Evolutionary conservation across 2,797 vertebrate species (phyloP).

Genomic region (Schizopygopsis pylzovi): DNA sequence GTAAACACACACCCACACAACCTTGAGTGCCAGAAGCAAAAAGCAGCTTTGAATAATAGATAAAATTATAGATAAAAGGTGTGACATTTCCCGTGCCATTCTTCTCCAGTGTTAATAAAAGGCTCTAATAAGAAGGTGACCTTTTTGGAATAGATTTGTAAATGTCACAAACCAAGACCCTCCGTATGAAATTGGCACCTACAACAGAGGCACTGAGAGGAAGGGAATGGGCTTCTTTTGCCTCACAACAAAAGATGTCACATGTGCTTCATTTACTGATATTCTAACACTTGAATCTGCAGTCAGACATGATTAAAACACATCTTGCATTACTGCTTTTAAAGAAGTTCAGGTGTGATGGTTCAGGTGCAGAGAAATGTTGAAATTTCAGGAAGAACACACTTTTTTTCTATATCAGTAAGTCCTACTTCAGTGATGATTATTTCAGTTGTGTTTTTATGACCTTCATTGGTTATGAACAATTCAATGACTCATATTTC

Average conservation of each 20-base stretch:
- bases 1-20: not conserved
- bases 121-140: conserved; percentile 80
- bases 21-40: conserved; percentile 55
- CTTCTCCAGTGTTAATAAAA: conserved; percentile 81
- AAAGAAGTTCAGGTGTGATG: not conserved
- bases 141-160: conserved; percentile 88
- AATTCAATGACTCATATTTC: not conserved
- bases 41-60: conserved; percentile 64
- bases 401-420: not conserved
- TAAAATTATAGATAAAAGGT: conserved; percentile 76
- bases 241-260: conserved; percentile 17
- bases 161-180: conserved; percentile 83
- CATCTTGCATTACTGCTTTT: not conserved
- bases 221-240: conserved; percentile 11
- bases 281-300: conserved; percentile 11
- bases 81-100: conserved; percentile 81
- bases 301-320: conserved; percentile 14
- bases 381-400: not conserved
- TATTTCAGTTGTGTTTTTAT: conserved; percentile 31
- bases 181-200: conserved; percentile 61
- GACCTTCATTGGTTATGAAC: conserved; percentile 3
- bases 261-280: conserved; percentile 21
- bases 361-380: not conserved
- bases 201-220: conserved; percentile 40
- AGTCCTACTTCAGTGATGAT: not conserved